Percentiles rank a stretch among this genome's conserved stretches.
Conservation (phyloP, 2,113 vertebrate species). For the Alethe castanea region DNA sequence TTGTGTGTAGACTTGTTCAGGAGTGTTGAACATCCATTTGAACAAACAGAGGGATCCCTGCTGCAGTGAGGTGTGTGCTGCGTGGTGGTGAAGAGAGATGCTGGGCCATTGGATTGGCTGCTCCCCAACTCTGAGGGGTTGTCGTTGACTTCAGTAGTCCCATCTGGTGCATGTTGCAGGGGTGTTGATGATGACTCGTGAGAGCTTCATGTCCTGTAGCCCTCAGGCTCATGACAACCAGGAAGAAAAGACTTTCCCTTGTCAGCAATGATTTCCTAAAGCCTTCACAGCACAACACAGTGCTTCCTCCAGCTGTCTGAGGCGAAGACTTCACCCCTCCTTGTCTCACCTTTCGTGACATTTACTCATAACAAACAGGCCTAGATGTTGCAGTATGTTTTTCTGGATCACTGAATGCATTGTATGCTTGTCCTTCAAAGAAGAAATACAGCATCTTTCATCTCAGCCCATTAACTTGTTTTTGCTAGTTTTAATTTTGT, state of each 20-base stretch:
- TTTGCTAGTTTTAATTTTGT: not conserved
- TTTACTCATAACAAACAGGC: not conserved
- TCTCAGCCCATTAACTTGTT: not conserved
- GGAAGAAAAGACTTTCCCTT: not conserved
- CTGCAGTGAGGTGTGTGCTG: not conserved
- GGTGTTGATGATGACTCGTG: not conserved
- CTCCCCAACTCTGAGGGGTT: not conserved
- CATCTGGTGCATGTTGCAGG: not conserved
- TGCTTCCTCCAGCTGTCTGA: not conserved
- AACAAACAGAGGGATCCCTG: not conserved
- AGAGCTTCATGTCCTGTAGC: not conserved
- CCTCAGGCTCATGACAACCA: not conserved
- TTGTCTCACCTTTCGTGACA: constrained; percentile 1
- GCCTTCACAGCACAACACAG: not conserved
- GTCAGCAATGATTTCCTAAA: not conserved
- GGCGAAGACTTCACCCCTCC: not conserved
- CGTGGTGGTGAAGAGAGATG: not conserved
- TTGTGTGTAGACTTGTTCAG: fast-evolving
- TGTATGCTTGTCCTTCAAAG: constrained; percentile 20
- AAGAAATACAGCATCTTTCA: not conserved
- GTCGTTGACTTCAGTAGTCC: not conserved
- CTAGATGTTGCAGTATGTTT: constrained; percentile 5
- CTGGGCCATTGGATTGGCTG: fast-evolving
- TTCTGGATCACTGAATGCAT: constrained; percentile 5
- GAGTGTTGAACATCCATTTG: not conserved